Base-by-base conservation (phyloP, 1,140 invertebrate genomes). In the Pararge aegeria region DNA sequence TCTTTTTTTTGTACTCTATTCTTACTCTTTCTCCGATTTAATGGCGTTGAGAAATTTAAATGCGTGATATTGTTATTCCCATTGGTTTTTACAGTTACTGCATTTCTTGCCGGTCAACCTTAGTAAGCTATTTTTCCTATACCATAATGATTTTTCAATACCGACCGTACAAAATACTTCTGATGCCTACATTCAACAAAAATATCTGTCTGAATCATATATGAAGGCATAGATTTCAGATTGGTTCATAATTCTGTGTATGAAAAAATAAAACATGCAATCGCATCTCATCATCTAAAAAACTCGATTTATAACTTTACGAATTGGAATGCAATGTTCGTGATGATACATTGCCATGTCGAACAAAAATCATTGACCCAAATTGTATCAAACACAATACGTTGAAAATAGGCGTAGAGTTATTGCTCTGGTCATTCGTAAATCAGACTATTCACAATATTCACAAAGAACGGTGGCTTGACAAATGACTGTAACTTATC, bases 1-100 rank as follows among this genome's bases (percentile, higher is more conserved):
- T 56, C 38, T n/a, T 59, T 68, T 68, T 68, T 69, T 64, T 64
- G 29, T 64, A 63, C 48, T 59, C 60, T 60, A 64, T 61, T 61
- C 64, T 40, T 56, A 48, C 44, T 34, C 38, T 52, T 40, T 61
- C 42, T 64, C 53, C n/a, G 5, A 37, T 44, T 13, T 44, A 29
- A 20, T n/a, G 21, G 40, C 15, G 13, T 55, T 27, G 27, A 24
- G 40, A 42, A 29, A 55, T 55, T 46, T 30, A 46, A 55, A 55
- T 55, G 53, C 13, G 37, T 40, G 42, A 44, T 37, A n/a, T 51
- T 58, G 21, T 44, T 46, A 55, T 46, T 55, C 40, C 40, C 53
- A 55, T 16, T 12, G 1, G 19, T 38, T 30, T 34, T 52, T 29
- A 46, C 49, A 54, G 54, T 52, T 46, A 20, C 40, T 30, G 21